phyloP scores from a whole-genome alignment of 2,888 invertebrate genomes.

The Ophion ellenae region DNA sequence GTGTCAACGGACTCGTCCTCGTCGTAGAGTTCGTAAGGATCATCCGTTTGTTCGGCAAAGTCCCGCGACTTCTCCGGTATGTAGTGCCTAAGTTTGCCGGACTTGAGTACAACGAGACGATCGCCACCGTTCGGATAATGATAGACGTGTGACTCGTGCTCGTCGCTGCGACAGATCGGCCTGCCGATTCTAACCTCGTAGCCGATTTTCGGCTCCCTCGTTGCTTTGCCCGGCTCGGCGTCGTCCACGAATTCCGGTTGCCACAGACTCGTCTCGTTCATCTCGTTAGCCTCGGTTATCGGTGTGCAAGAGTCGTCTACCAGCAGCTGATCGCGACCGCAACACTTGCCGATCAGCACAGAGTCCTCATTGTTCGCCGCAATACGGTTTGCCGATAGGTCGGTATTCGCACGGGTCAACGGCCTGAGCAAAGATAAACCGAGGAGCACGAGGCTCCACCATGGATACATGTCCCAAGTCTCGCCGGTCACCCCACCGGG shows the following conservation, averaged over 20 bases:
- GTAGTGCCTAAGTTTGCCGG: conserved; percentile 90
- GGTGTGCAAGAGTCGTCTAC: conserved; percentile 88
- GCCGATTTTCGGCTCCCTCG: conserved; percentile 46
- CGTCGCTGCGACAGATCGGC: conserved; percentile 77
- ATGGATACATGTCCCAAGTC: conserved; percentile 37
- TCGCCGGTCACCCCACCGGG: background rate
- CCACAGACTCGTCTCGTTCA: conserved; percentile 78
- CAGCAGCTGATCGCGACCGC: conserved; percentile 89
- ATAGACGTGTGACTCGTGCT: conserved; percentile 80
- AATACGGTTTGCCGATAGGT: conserved; percentile 51
- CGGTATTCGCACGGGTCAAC: conserved; percentile 36
- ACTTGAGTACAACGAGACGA: conserved; percentile 85
- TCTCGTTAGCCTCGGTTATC: conserved; percentile 84
- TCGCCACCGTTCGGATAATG: conserved; percentile 76
- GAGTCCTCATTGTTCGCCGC: conserved; percentile 70
- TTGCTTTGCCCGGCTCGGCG: conserved; percentile 3
- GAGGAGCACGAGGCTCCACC: conserved; percentile 28
- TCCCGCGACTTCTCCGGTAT: conserved; percentile 73
- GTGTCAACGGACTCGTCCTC: conserved; percentile 83
- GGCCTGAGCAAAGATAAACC: conserved; percentile 26
- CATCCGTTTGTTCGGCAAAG: conserved; percentile 66
- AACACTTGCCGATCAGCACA: conserved; percentile 91
- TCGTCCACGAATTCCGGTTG: conserved; percentile 77
- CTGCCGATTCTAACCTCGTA: conserved; percentile 77
- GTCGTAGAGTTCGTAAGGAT: conserved; percentile 84